These are phyloP conservation scores for Coreius guichenoti DNA, from an alignment of 2,797 vertebrate genomes.

Conservation along the genomic window DNA sequence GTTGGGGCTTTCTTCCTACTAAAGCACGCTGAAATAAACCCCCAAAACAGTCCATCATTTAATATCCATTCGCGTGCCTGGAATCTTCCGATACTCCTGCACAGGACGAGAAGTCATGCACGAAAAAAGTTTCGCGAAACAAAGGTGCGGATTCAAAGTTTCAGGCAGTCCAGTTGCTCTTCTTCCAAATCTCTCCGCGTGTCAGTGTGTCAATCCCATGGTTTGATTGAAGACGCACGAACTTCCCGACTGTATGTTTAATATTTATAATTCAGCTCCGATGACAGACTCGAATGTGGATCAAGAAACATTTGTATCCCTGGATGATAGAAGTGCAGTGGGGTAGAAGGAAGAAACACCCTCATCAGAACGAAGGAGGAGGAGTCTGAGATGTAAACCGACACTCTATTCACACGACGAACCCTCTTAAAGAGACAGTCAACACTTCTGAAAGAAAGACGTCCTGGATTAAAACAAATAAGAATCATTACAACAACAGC, in stretches of 20 bases:
- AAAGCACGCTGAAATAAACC: conserved; percentile 38
- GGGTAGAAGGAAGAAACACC: conserved; percentile 66
- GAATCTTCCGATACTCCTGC: conserved; percentile 32
- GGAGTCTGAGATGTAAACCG: conserved; percentile 67
- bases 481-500: conserved; percentile 1
- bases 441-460: background rate
- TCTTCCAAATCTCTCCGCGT: conserved; percentile 7
- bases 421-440: conserved; percentile 65
- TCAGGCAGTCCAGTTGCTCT: conserved; percentile 11
- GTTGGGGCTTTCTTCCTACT: conserved; percentile 16
- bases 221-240: background rate
- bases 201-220: conserved; percentile 31
- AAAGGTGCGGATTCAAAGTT: conserved; percentile 41
- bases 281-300: conserved; percentile 57
- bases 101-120: conserved; percentile 10
- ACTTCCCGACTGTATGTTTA: background rate
- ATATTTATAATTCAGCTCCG: conserved; percentile 24
- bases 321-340: conserved; percentile 54
- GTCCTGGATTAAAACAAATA: background rate
- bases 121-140: conserved; percentile 35
- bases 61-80: conserved; percentile 49
- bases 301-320: conserved; percentile 52
- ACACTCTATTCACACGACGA: conserved; percentile 58
- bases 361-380: conserved; percentile 63
- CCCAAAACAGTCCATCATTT: conserved; percentile 45